Percentiles rank a stretch among this genome's conserved stretches.
Evolutionary conservation across 2,113 vertebrate genomes (phyloP).

Genomic region (Dascyllus trimaculatus): DNA sequence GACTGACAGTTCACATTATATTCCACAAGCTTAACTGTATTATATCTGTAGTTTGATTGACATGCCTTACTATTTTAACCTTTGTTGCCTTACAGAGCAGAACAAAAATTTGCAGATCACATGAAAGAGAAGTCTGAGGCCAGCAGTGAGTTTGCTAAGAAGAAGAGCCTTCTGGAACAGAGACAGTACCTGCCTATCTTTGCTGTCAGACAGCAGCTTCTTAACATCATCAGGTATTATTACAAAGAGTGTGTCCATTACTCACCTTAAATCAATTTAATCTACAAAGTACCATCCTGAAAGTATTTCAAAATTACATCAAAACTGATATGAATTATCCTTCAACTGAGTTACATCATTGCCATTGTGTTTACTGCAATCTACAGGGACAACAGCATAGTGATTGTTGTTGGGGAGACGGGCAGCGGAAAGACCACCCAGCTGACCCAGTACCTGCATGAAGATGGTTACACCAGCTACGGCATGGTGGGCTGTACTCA

Average conservation of each 20-base stretch:
- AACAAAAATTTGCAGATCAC: slow-evolving; percentile 98
- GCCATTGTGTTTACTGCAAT: not conserved
- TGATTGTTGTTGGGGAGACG: slow-evolving; percentile 98
- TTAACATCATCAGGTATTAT: slow-evolving; percentile 94
- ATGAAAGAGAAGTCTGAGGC: slow-evolving; percentile 96
- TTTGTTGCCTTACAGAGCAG: slow-evolving; percentile 84
- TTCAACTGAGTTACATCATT: not conserved
- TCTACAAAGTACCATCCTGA: not conserved
- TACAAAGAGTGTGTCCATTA: not conserved
- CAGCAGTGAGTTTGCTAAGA: slow-evolving; percentile 97
- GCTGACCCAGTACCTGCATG: slow-evolving; percentile 97
- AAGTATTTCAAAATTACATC: not conserved
- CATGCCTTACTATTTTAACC: not conserved
- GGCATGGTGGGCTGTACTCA: slow-evolving; percentile 99
- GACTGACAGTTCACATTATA: not conserved
- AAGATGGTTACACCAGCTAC: slow-evolving; percentile 96
- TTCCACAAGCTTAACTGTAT: not conserved
- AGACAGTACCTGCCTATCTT: slow-evolving; percentile 98
- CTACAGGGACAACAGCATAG: slow-evolving; percentile 96
- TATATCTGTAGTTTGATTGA: not conserved
- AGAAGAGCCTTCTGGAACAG: slow-evolving; percentile 95
- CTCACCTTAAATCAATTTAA: not conserved
- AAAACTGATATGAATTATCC: not conserved
- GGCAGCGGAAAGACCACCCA: slow-evolving; percentile 99
- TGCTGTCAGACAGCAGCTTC: slow-evolving; percentile 95